Conservation (phyloP, 2,113 vertebrate species). For the Alexandromys fortis region DNA sequence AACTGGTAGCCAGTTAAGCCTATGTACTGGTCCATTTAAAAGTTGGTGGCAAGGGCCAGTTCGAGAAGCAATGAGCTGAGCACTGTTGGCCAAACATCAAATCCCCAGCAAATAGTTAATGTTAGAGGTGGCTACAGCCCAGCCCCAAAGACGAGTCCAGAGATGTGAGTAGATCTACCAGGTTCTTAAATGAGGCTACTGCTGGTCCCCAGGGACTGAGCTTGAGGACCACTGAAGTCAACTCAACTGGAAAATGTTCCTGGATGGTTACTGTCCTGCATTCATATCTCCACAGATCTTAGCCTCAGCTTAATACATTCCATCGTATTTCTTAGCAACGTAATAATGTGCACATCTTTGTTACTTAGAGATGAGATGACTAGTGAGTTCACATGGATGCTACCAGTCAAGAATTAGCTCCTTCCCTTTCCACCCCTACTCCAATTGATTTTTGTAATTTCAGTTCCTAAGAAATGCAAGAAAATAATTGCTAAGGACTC, state of each 20-base stretch:
- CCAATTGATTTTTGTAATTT: conserved; percentile 28
- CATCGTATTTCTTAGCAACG: neutral
- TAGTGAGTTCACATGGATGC: neutral
- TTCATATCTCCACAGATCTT: neutral
- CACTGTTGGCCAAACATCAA: neutral
- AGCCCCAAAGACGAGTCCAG: neutral
- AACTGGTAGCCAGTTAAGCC: neutral
- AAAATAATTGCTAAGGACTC: conserved; percentile 67
- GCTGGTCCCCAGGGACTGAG: neutral
- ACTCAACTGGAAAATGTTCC: conserved; percentile 2
- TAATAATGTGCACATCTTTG: neutral
- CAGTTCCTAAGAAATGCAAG: conserved; percentile 52
- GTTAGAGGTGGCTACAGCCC: neutral
- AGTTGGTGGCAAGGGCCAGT: neutral
- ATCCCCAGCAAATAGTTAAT: neutral
- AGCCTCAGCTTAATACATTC: neutral
- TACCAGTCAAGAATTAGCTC: conserved; percentile 59
- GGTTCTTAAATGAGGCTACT: neutral
- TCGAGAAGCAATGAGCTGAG: neutral
- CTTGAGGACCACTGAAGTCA: neutral
- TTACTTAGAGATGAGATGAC: conserved; percentile 53
- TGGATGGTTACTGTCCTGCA: neutral
- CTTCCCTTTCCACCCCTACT: neutral
- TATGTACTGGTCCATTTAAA: neutral
- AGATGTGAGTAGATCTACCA: neutral